phyloP scores from a whole-genome alignment of 2,888 invertebrate species.

The Busseola fusca region DNA sequence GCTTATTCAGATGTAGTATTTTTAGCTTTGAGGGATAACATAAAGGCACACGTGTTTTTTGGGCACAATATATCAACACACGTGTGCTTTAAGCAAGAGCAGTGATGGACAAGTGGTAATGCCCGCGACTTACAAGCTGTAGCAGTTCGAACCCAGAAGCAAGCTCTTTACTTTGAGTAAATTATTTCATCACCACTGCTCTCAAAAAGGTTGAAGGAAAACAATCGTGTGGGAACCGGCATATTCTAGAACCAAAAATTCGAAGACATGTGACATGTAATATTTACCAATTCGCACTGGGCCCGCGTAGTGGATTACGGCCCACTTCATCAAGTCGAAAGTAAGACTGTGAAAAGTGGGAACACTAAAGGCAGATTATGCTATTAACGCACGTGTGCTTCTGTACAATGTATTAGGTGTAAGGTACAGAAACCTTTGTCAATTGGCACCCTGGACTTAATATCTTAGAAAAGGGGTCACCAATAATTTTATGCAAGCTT shows the following conservation, averaged over 20 bases:
- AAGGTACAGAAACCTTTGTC: not conserved
- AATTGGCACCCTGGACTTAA: not conserved
- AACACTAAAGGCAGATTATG: not conserved
- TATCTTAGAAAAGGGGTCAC: not conserved
- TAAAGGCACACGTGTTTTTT: not conserved
- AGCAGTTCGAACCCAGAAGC: not conserved
- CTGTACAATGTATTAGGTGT: not conserved
- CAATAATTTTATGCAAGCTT: constrained; percentile 15
- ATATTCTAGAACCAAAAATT: not conserved
- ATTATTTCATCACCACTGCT: not conserved
- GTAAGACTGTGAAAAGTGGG: not conserved
- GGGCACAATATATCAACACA: not conserved
- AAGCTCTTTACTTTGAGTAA: not conserved
- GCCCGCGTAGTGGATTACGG: not conserved
- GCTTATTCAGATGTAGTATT: constrained; percentile 11
- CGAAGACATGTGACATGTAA: not conserved
- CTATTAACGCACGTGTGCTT: not conserved
- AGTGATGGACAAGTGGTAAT: not conserved
- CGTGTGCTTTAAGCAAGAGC: not conserved
- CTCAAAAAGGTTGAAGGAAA: not conserved
- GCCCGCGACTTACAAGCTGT: not conserved
- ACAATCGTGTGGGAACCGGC: not conserved
- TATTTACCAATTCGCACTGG: not conserved
- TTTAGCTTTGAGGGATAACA: constrained; percentile 10
- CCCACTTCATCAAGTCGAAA: no score